Percentiles rank a stretch among this genome's conserved stretches.
phyloP scores from a whole-genome alignment of 1,140 invertebrate species.

The Drosophila pectinifera region DNA sequence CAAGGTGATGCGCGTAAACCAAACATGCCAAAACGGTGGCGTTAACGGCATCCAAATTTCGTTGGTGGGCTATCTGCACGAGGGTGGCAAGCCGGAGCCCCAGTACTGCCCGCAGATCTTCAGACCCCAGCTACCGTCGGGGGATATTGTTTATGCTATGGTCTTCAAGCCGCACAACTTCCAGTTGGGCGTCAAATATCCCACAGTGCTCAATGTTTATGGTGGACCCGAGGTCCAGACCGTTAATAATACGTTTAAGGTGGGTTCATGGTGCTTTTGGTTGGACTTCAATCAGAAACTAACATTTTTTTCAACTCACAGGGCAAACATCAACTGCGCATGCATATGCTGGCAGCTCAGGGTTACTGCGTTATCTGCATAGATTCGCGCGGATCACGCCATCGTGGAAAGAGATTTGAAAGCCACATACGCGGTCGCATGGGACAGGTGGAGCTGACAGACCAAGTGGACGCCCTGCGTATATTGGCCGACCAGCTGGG shows the following conservation, averaged over 20 bases:
- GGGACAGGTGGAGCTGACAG: conserved; percentile 97
- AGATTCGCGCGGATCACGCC: conserved; percentile 96
- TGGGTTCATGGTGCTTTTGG: conserved; percentile 70
- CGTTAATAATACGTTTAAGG: conserved; percentile 98
- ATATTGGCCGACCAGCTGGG: conserved; percentile 93
- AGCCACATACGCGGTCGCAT: conserved; percentile 94
- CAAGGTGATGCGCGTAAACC: conserved; percentile 91
- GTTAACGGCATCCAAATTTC: conserved; percentile 89
- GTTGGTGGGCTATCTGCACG: conserved; percentile 89
- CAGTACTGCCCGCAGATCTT: conserved; percentile 91
- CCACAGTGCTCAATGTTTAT: conserved; percentile 98
- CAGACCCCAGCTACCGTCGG: conserved; percentile 89
- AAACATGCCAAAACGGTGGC: conserved; percentile 84
- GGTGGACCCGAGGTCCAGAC: conserved; percentile 99
- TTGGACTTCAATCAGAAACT: too few species aligned
- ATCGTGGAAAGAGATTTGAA: conserved; percentile 96
- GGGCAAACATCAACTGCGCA: conserved; percentile 95
- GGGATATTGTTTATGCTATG: conserved; percentile 94
- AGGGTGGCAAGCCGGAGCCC: conserved; percentile 87
- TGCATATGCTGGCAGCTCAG: conserved; percentile 97
- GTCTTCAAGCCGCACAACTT: conserved; percentile 95
- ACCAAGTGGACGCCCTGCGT: conserved; percentile 97
- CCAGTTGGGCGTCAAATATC: conserved; percentile 92
- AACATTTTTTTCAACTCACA: conserved; percentile 74
- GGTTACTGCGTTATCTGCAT: conserved; percentile 98